phyloP scores from a whole-genome alignment of 2,797 vertebrate species.

The Taenioides sp. region DNA sequence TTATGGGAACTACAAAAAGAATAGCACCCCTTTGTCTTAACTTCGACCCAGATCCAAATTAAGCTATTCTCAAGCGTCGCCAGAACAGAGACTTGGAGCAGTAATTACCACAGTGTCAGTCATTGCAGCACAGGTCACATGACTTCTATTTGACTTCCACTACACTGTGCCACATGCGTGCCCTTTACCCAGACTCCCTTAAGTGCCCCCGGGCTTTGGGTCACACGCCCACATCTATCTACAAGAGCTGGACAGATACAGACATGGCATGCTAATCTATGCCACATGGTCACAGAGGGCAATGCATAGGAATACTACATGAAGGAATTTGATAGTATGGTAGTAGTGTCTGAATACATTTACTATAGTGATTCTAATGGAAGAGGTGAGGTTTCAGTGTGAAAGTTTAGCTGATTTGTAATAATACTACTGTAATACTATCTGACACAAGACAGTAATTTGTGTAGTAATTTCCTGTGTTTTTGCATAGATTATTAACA shows the following conservation, averaged over 20 bases:
- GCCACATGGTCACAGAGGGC: conserved; percentile 15
- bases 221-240: conserved; percentile 12
- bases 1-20: background rate
- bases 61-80: conserved; percentile 16
- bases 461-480: background rate
- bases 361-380: background rate
- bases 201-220: background rate
- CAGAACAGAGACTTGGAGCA: conserved; percentile 24
- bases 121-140: conserved; percentile 39
- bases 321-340: background rate
- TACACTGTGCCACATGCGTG: background rate
- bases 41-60: conserved; percentile 17
- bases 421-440: no score
- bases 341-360: background rate
- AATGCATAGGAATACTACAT: background rate
- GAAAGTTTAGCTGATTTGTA: no score
- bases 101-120: conserved; percentile 43
- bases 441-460: background rate
- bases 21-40: background rate
- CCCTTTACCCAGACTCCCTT: conserved; percentile 7
- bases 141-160: conserved; percentile 11
- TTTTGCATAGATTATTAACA: background rate
- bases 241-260: conserved; percentile 2
- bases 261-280: conserved; percentile 18
- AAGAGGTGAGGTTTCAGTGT: background rate